A percentile compares a stretch with the other conserved stretches of the same genome.
Conservation (phyloP, 2,113 vertebrate genomes). For the Oreochromis aureus region DNA sequence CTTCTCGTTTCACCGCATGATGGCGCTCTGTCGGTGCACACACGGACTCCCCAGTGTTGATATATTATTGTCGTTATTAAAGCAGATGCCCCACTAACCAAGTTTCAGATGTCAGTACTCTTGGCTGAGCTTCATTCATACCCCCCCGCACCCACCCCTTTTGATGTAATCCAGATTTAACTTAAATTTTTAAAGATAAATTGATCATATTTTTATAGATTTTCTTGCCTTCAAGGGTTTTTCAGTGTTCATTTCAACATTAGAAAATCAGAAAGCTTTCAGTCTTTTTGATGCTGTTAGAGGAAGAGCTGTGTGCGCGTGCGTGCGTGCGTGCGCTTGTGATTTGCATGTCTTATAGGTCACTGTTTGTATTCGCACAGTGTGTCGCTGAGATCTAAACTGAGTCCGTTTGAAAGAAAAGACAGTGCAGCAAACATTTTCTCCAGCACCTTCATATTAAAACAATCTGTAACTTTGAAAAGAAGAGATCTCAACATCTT, state of each 20-base stretch:
- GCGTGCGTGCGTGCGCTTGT: neutral
- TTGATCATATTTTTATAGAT: neutral
- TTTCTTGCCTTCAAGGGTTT: neutral
- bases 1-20: neutral
- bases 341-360: conserved; percentile 17
- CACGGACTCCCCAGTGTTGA: neutral
- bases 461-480: neutral
- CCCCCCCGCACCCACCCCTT: neutral
- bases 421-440: neutral
- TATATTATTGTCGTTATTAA: neutral
- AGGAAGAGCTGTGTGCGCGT: neutral
- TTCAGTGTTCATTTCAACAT: neutral
- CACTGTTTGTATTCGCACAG: neutral
- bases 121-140: neutral
- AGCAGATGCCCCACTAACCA: neutral
- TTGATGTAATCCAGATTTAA: neutral
- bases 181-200: neutral
- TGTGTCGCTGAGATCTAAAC: neutral
- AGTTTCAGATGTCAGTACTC: neutral
- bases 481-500: neutral
- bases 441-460: neutral
- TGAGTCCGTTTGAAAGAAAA: neutral
- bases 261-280: neutral
- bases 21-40: conserved; percentile 6
- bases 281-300: neutral